phyloP scores from a whole-genome alignment of 2,888 invertebrate species.

The Tipula unca region DNA sequence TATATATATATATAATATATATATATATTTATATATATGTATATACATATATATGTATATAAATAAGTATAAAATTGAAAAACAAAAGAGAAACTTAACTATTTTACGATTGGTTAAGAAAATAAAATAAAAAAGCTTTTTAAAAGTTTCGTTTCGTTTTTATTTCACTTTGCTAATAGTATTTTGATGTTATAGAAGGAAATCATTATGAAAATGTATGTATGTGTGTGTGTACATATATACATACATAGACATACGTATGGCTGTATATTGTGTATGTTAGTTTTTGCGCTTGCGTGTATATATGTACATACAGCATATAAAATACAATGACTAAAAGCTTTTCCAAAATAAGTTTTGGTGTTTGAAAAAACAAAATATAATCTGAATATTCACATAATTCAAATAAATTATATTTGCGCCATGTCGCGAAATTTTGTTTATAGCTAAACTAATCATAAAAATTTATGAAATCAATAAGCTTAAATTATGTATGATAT shows the following conservation, averaged over 20 bases:
- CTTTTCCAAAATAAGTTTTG: not conserved
- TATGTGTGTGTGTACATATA: not conserved
- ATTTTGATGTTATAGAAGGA: not conserved
- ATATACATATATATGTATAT: not conserved
- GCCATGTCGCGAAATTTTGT: not conserved
- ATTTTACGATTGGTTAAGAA: slow-evolving; percentile 14
- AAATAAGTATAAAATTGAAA: not conserved
- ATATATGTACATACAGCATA: not conserved
- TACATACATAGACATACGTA: not conserved
- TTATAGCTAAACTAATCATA: not conserved
- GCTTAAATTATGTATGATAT: not conserved
- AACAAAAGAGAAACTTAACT: not conserved
- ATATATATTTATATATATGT: not conserved
- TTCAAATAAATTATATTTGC: too few relatives aligned
- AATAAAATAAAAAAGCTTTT: not conserved
- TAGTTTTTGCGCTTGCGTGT: not conserved
- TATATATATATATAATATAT: not conserved
- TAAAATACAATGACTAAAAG: not conserved
- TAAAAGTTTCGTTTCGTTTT: not conserved
- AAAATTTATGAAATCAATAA: not conserved
- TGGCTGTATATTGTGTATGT: not conserved
- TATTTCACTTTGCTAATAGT: not conserved
- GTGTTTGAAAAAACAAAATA: not conserved
- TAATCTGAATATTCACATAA: too few relatives aligned
- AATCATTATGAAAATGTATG: not conserved